These are phyloP conservation scores for Crossaster papposus DNA, from an alignment of 53 echinoderm and acorn worm species.

Conservation along the genomic window DNA sequence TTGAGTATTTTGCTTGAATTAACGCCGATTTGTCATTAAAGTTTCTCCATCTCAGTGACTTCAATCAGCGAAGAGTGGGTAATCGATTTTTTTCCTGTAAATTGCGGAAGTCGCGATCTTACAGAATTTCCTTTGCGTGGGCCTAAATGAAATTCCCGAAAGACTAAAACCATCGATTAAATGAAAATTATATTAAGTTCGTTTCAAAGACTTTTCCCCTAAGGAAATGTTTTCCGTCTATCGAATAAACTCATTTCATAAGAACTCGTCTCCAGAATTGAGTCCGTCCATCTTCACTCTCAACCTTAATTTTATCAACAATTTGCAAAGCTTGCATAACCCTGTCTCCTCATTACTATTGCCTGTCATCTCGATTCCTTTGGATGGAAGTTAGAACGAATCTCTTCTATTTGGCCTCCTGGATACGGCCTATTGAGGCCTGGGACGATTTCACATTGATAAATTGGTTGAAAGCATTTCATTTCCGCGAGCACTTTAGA, in stretches of 20 bases:
- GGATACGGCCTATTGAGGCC: slow-evolving; percentile 5
- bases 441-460: not conserved
- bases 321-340: not conserved
- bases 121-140: no score
- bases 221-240: not conserved
- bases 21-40: no score
- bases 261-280: not conserved
- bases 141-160: no score
- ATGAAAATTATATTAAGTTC: not conserved
- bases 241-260: not conserved
- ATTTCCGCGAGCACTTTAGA: slow-evolving; percentile 39
- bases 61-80: no score
- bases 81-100: no score
- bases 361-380: not conserved
- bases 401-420: not conserved
- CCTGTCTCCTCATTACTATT: not conserved
- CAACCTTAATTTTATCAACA: not conserved
- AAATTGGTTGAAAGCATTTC: slow-evolving; percentile 58
- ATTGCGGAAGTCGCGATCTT: no score
- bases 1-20: no score
- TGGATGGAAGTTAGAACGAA: no score
- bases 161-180: no score
- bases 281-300: not conserved
- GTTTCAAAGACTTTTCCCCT: not conserved
- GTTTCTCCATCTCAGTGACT: no score